Conservation (phyloP, 2,113 vertebrate species). For the Corvus cornix region DNA sequence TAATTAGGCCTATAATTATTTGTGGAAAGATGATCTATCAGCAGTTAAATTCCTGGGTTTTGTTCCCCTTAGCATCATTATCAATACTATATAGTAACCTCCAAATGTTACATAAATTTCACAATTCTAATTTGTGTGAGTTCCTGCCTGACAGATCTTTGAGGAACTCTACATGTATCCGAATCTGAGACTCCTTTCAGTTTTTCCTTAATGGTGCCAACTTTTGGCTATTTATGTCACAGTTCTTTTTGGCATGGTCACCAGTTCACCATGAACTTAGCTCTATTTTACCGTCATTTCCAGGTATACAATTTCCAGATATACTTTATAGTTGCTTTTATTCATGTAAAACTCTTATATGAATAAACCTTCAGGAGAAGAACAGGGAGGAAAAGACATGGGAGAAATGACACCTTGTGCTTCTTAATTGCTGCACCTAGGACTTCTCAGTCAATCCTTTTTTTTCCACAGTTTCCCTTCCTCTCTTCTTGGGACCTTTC, state of each 20-base stretch:
- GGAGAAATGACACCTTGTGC: fast-evolving
- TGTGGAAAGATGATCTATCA: not conserved
- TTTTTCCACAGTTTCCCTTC: not conserved
- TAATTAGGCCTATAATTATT: not conserved
- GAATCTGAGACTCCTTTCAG: not conserved
- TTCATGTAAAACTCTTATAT: not conserved
- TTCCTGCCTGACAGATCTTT: not conserved
- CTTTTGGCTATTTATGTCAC: not conserved
- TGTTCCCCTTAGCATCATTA: not conserved
- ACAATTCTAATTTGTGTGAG: not conserved
- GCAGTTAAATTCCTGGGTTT: not conserved
- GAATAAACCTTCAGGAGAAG: not conserved
- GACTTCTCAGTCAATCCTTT: not conserved
- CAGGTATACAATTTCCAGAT: not conserved
- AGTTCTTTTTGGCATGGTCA: not conserved
- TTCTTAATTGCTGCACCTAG: not conserved
- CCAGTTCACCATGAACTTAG: not conserved
- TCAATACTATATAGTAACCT: not conserved
- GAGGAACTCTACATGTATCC: not conserved
- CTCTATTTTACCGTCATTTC: not conserved
- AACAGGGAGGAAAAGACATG: not conserved
- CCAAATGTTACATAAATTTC: not conserved
- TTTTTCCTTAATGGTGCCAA: not conserved
- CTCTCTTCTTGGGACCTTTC: not conserved
- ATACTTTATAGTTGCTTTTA: not conserved